Conservation (phyloP, 2,113 vertebrate species). For the Xenopus borealis region DNA sequence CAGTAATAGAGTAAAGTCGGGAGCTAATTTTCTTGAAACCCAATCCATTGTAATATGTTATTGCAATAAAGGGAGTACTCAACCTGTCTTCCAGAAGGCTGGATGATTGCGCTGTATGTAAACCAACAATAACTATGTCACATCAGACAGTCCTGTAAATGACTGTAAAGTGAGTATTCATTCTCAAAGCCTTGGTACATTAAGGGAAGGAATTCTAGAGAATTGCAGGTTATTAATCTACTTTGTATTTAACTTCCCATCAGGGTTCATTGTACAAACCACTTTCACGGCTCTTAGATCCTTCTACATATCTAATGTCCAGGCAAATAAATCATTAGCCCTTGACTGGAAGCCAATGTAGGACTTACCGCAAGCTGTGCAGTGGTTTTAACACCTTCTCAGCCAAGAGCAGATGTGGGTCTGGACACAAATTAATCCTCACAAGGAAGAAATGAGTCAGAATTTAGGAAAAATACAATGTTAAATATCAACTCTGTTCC, state of each 20-base stretch:
- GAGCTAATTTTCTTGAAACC: constrained; percentile 80
- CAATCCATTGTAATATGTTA: constrained; percentile 73
- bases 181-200: constrained; percentile 64
- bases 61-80: constrained; percentile 71
- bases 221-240: constrained; percentile 68
- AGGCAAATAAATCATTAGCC: constrained; percentile 67
- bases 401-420: neutral
- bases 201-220: constrained; percentile 49
- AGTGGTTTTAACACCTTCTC: constrained; percentile 3
- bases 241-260: constrained; percentile 70
- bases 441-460: too few relatives aligned
- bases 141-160: constrained; percentile 66
- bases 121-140: constrained; percentile 54
- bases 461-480: too few relatives aligned
- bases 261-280: constrained; percentile 42
- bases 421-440: too few relatives aligned
- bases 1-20: constrained; percentile 75
- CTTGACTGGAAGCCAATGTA: constrained; percentile 58
- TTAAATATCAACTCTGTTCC: too few relatives aligned
- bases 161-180: constrained; percentile 59
- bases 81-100: constrained; percentile 63
- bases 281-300: constrained; percentile 10
- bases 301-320: constrained; percentile 57
- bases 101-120: constrained; percentile 66
- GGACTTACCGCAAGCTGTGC: constrained; percentile 40